These are phyloP conservation scores for Caenorhabditis sinica DNA, from an alignment of 2,888 invertebrate genomes.

Conservation along the genomic window DNA sequence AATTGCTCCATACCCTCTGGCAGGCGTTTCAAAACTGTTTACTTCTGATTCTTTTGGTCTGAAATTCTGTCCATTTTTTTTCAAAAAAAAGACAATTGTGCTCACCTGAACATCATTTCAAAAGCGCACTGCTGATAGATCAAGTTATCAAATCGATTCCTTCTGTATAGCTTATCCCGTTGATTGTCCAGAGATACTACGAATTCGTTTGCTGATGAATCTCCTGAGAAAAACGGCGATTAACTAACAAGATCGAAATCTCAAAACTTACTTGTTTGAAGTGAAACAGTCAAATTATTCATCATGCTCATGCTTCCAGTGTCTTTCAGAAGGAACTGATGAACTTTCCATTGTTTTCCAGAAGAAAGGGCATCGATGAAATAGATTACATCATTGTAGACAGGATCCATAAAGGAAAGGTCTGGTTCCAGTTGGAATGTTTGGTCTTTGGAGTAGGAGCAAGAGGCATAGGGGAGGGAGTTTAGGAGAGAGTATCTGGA, in stretches of 20 bases:
- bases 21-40: conserved; percentile 52
- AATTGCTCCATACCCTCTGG: conserved; percentile 56
- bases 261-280: conserved; percentile 24
- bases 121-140: conserved; percentile 73
- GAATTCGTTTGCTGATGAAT: conserved; percentile 71
- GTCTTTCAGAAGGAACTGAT: conserved; percentile 75
- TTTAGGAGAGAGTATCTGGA: conserved; percentile 77
- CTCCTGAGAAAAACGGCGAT: conserved; percentile 24
- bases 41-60: conserved; percentile 53
- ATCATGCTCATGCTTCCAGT: conserved; percentile 71
- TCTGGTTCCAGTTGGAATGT: conserved; percentile 70
- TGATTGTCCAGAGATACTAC: conserved; percentile 72
- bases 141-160: conserved; percentile 61
- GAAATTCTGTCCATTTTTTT: background rate
- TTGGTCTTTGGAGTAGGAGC: conserved; percentile 72
- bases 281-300: conserved; percentile 74
- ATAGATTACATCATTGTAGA: conserved; percentile 77
- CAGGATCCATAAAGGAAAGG: conserved; percentile 72
- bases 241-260: background rate
- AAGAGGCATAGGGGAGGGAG: conserved; percentile 77
- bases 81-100: background rate
- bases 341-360: conserved; percentile 74
- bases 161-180: conserved; percentile 68
- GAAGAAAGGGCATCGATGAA: conserved; percentile 76
- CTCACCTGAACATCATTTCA: conserved; percentile 76